Base-by-base conservation (phyloP, 1,140 invertebrate species). In the Ceratitis capitata region DNA sequence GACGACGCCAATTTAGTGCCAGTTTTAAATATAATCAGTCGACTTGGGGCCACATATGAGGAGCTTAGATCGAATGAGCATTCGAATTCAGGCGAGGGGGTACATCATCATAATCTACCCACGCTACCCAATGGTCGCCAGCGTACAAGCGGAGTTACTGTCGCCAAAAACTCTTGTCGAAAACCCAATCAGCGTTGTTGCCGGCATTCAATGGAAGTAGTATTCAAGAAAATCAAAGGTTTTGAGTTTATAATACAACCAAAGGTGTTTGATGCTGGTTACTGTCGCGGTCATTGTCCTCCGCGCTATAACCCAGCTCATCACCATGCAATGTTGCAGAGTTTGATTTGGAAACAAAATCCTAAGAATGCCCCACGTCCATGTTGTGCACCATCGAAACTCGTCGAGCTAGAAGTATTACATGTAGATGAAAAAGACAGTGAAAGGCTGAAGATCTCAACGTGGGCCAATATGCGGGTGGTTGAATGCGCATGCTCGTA, bases 401-500 rank as follows among this genome's bases (percentile, higher is more conserved):
- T 96, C 10, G 91, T 93, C n/a, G 93, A 94, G 53, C 90, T 96
- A 35, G 94, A 95, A 89, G 94, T 96, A 86, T 91, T 96, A 51
- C 94, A 95, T 87, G 92, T 95, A 7, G 94, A 95, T 87, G 94
- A 95, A 85, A 92, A 94, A 82, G 93, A 95, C 86, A 91, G 92
- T 2, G 93, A 93, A 7, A 94, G 94, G 88, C 91, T 96, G n/a
- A 94, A 95, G 86, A 93, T 96, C 42, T 94, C 95, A 16, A 94
- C 94, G 45, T 95, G 95, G 95, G 94, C 94, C 86, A 94, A 96
- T 87, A 96, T 96, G 93, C 93, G 94, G 87, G 95, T 96, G 23
- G 87, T 94, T 35, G 95, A 96, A 89, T 96, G 96, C 90, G 95
- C 95, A 74, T 96, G 96, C 91, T 95, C 95, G 74, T 96, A 93